Evolutionary conservation across 2,888 invertebrate species (phyloP), one percentile per base, ranked within the genome.

Genomic region (Leucophenga maculata): DNA sequence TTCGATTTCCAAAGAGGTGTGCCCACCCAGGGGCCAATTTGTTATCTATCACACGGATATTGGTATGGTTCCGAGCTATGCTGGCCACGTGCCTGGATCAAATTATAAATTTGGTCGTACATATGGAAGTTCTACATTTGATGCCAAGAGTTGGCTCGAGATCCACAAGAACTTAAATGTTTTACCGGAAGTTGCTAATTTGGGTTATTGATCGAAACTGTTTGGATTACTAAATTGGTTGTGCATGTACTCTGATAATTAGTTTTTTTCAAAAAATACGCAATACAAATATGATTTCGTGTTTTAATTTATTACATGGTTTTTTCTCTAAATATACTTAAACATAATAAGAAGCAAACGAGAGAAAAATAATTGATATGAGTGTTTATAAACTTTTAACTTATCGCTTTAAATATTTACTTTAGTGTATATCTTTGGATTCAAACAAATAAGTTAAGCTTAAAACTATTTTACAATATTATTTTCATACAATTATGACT

Each of bases 21-120:
- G 83, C 26, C 82, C 86, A 3, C 79, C 77, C 14, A 72, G 73
- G 13, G 78, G 78, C 2, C 78, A 85, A 66, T 85, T 92, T 13
- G 91, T 93, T 84, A 91, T 95, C 73, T 95, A 95, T 84, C 93
- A 93, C 83, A 92, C 92, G 72, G 92, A 93, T 77, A 90, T 93
- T 48, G 94, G 94, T 6, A 91, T 94, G 90, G 85, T 94, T 76
- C 94, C 95, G 1, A 93, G 92, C 87, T 95, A 95, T 87, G 91
- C 92, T 1, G 95, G 94, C 0, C 94, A 95, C 82, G 93, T 95
- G 67, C 95, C 94, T 0, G 95, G 95, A 18, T 90, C 90, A 69
- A 89, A 90, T 78, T 94, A 93, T 88, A 92, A 93, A 59, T 92
- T 92, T 88, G 95, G 94, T 8, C 93, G 92, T 85, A 94, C 94